Conservation (phyloP, 2,888 invertebrate genomes). For the Autographa pulchrina region DNA sequence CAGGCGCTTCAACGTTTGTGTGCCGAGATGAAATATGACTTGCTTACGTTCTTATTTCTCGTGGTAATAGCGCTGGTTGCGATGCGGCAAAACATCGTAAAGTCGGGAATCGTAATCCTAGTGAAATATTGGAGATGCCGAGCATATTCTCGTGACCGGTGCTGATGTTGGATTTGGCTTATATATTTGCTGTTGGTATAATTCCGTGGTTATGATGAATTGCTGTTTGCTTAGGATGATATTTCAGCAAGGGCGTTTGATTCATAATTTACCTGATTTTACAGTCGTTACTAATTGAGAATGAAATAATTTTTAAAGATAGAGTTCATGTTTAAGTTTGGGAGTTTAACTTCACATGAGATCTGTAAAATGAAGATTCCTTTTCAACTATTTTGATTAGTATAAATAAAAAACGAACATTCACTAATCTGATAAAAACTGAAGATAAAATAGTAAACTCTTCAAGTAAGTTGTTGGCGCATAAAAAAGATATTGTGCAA, state of each 20-base stretch:
- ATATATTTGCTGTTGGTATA: constrained; percentile 3
- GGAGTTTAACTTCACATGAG: too few relatives aligned
- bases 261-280: constrained; percentile 2
- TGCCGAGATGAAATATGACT: constrained; percentile 44
- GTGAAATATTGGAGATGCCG: constrained; percentile 28
- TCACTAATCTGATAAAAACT: not conserved
- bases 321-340: too few relatives aligned
- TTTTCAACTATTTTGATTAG: not conserved
- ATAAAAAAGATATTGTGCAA: constrained; percentile 19
- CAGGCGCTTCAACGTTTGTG: constrained; percentile 51
- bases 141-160: constrained; percentile 1
- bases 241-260: constrained; percentile 2
- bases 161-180: not conserved
- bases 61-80: constrained; percentile 21
- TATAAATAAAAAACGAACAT: not conserved
- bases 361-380: too few relatives aligned
- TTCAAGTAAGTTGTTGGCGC: not conserved
- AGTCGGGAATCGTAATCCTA: constrained; percentile 12
- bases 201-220: constrained; percentile 1
- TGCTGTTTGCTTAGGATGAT: constrained; percentile 1
- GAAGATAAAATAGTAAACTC: not conserved
- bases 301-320: not conserved
- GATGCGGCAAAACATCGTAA: constrained; percentile 30
- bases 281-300: not conserved
- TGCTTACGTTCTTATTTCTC: constrained; percentile 43